Evolutionary conservation across 2,797 vertebrate species (phyloP), one percentile per base, ranked within the genome.

Genomic region (Chromis chromis): DNA sequence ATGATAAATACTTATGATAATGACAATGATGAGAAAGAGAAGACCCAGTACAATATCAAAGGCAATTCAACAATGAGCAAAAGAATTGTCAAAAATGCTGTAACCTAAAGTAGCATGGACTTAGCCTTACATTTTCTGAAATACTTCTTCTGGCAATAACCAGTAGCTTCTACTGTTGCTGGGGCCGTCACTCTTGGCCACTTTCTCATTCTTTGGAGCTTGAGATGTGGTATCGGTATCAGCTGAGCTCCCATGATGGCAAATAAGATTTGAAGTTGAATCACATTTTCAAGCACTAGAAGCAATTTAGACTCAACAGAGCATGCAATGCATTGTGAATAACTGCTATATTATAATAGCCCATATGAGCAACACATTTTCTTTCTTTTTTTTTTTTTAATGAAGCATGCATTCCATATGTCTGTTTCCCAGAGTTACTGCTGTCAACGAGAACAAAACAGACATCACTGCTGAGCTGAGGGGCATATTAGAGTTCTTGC

Each of bases 101-200:
- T 78, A 76, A 86, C 83, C 88, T 76, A 56, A 82, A 79, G 92
- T 93, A 93, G 93, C 94, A 93, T 91, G 84, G 70, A 80, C 72
- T 81, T 88, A 79, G 78, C 90, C 84, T 92, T 93, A 86, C 81
- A 78, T 83, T 83, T 77, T 78, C 53, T 83, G 44, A 70, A 74
- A 67, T 55, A 85, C 56, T 81, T 81, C 28, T 79, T 76, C 56
- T 75, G 88, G 90, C 93, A 93, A 92, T 93, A 93, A 90, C 64
- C 50, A 78, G 79, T 82, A 81, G 80, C 77, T 53, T 74, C 55
- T 25, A 50, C 66, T 58, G 46, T 79, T 74, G 25, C 70, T 58
- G 65, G 61, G 24, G 44, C 53, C 25, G 9, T 36, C 19, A 54
- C 53, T 39, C 21, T 28, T 25, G 31, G 46, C 76, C 70, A 63